phyloP scores from a whole-genome alignment of 1,140 invertebrate genomes.

The Heliothis subflexa region DNA sequence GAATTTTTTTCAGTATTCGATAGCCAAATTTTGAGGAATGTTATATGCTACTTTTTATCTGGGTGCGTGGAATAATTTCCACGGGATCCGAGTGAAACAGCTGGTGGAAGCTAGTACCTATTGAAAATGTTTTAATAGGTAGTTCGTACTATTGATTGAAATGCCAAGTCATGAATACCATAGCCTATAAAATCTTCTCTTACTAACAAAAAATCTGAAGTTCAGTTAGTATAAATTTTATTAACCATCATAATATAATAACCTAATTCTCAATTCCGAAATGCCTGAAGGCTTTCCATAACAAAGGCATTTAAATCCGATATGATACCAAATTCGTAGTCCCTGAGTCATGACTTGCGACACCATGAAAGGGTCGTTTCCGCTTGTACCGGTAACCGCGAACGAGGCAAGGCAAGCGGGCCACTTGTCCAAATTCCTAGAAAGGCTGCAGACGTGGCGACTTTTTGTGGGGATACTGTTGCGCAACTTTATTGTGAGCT shows the following conservation, averaged over 20 bases:
- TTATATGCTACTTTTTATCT: too few relatives aligned
- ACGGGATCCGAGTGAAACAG: too few relatives aligned
- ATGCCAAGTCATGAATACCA: too few relatives aligned
- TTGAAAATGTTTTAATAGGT: too few relatives aligned
- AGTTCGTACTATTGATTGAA: too few relatives aligned
- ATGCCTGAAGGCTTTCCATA: background rate
- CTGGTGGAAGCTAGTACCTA: too few relatives aligned
- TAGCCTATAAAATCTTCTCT: too few relatives aligned
- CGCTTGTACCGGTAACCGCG: conserved; percentile 30
- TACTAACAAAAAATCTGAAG: too few relatives aligned
- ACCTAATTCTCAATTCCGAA: background rate
- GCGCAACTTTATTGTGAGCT: background rate
- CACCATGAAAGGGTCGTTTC: conserved; percentile 25
- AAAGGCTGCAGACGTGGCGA: background rate
- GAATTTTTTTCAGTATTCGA: too few relatives aligned
- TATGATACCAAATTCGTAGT: conserved; percentile 4
- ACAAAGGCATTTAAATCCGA: conserved; percentile 13
- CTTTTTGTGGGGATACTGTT: conserved; percentile 1
- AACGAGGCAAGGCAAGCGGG: conserved; percentile 26
- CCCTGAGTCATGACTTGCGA: conserved; percentile 25
- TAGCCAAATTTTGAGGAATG: too few relatives aligned
- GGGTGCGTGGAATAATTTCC: too few relatives aligned
- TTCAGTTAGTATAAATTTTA: background rate
- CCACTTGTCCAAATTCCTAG: conserved; percentile 27
- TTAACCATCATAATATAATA: background rate